Conservation (phyloP, 2,797 vertebrate species). For the Catostomus latipinnis region DNA sequence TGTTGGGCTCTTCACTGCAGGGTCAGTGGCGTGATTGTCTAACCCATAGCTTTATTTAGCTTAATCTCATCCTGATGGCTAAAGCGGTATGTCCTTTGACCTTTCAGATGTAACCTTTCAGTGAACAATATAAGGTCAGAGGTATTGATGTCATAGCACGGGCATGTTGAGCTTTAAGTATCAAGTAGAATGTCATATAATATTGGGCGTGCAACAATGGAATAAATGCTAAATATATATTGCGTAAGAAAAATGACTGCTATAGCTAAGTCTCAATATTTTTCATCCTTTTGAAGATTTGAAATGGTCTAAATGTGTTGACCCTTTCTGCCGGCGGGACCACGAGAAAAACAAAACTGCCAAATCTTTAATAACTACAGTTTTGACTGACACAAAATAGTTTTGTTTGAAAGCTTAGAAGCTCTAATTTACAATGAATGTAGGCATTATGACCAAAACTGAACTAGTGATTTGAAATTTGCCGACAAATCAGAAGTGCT, state of each 20-base stretch:
- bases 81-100: conserved; percentile 55
- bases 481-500: too few relatives aligned
- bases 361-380: too few relatives aligned
- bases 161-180: neutral
- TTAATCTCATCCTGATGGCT: conserved; percentile 63
- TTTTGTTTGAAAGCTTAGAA: too few relatives aligned
- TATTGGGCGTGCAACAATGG: neutral
- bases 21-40: conserved; percentile 41
- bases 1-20: conserved; percentile 20
- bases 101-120: conserved; percentile 30
- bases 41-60: conserved; percentile 55
- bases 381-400: too few relatives aligned
- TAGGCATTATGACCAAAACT: too few relatives aligned
- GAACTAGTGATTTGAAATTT: too few relatives aligned
- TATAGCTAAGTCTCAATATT: neutral
- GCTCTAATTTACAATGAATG: too few relatives aligned
- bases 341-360: too few relatives aligned
- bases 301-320: too few relatives aligned
- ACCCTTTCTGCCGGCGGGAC: too few relatives aligned
- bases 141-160: neutral
- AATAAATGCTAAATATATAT: too few relatives aligned
- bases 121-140: conserved; percentile 19
- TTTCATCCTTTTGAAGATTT: neutral
- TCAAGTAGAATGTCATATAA: neutral
- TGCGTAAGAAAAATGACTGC: too few relatives aligned